Evolutionary conservation across 2,797 vertebrate genomes (phyloP).

Genomic region (Coregonus suidteri): DNA sequence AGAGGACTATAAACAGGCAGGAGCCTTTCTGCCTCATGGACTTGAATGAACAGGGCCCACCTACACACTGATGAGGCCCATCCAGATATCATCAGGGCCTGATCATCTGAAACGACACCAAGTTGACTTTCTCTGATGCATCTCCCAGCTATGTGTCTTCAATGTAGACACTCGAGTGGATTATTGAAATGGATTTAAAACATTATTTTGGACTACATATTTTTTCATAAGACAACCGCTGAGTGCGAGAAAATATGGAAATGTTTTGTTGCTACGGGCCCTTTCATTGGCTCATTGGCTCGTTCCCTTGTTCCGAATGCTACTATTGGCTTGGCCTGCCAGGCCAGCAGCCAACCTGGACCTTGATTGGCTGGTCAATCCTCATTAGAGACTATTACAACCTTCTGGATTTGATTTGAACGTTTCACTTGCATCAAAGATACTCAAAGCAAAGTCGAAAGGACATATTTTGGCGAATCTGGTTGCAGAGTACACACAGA

Average conservation of each 20-base stretch:
- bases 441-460: background rate
- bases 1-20: constrained; percentile 42
- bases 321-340: background rate
- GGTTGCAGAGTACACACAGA: background rate
- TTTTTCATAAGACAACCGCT: background rate
- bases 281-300: background rate
- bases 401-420: background rate
- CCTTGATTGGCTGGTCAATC: background rate
- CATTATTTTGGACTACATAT: background rate
- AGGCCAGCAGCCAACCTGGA: background rate
- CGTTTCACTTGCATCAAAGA: background rate
- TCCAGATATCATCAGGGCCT: too few species aligned
- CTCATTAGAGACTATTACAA: background rate
- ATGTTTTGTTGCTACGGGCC: background rate
- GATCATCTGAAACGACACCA: background rate
- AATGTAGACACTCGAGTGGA: background rate
- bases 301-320: background rate
- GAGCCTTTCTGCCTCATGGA: constrained; percentile 24
- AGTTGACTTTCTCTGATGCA: background rate
- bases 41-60: constrained; percentile 24
- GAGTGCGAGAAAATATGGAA: background rate
- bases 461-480: background rate
- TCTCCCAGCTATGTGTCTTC: background rate
- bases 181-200: background rate
- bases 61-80: background rate